Percentiles rank a stretch among this genome's conserved stretches.
Conservation (phyloP, 2,113 vertebrate genomes). For the Anhinga anhinga region DNA sequence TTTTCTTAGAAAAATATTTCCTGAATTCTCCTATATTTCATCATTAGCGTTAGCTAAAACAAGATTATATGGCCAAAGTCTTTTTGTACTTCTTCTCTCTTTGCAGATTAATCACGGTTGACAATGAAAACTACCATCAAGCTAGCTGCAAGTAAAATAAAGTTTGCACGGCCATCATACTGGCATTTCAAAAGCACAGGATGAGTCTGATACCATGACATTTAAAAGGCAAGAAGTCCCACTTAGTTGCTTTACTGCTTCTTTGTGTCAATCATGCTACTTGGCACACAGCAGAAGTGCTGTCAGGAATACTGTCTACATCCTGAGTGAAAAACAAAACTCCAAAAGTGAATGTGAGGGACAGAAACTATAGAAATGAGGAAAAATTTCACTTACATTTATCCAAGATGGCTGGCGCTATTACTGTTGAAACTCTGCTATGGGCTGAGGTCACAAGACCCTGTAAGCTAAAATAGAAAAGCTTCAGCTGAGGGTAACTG, state of each 20-base stretch:
- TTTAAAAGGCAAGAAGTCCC: conserved; percentile 8
- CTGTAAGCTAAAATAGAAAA: conserved; percentile 67
- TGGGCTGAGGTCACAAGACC: conserved; percentile 67
- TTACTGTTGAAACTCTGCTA: conserved; percentile 65
- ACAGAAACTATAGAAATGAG: conserved; percentile 66
- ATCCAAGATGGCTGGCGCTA: conserved; percentile 61
- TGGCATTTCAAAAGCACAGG: conserved; percentile 1
- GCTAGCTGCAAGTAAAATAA: neutral
- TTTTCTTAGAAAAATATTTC: neutral
- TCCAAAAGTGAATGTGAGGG: conserved; percentile 53
- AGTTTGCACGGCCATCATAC: neutral
- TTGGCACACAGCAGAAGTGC: neutral
- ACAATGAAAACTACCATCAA: neutral
- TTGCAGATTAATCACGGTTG: neutral
- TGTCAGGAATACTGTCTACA: conserved; percentile 12
- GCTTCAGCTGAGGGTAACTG: conserved; percentile 65
- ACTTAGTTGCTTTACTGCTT: conserved; percentile 1
- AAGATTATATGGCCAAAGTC: neutral
- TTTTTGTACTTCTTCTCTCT: neutral
- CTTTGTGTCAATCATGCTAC: neutral
- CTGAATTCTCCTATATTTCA: neutral
- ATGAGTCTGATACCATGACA: neutral
- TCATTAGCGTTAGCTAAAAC: neutral
- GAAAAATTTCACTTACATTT: conserved; percentile 67
- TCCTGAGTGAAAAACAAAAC: conserved; percentile 8